Conservation (phyloP, 2,113 vertebrate genomes). For the Ailurus styani region DNA sequence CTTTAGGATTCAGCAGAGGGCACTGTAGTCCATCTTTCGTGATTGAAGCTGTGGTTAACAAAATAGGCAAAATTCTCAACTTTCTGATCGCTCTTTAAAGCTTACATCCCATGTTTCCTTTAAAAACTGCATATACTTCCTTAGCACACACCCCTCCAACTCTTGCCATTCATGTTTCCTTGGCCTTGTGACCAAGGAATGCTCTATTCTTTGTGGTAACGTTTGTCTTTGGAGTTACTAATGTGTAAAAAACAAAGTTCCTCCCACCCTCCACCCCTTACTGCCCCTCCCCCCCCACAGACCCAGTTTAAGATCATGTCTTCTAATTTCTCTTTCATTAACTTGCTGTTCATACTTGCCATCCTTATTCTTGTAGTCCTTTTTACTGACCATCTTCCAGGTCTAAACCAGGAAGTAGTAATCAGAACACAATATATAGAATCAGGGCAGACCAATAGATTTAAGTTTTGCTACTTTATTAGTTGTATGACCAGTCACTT, state of each 20-base stretch:
- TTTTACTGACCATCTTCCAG: background rate
- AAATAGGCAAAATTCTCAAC: background rate
- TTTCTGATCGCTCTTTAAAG: background rate
- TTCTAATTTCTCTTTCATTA: background rate
- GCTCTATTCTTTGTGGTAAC: background rate
- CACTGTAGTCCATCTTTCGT: slow-evolving; percentile 4
- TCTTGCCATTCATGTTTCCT: background rate
- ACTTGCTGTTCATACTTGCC: background rate
- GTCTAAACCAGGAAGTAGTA: background rate
- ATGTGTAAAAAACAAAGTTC: background rate
- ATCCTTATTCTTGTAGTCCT: background rate
- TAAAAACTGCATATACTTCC: background rate
- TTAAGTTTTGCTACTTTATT: background rate
- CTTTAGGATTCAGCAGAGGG: slow-evolving; percentile 38
- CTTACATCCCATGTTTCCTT: background rate
- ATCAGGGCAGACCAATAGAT: background rate
- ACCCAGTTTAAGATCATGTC: background rate
- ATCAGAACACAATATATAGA: background rate
- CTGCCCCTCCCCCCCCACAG: background rate
- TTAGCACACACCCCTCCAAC: background rate
- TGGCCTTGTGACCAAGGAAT: background rate
- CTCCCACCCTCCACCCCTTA: background rate
- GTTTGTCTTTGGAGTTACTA: background rate
- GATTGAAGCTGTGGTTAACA: background rate
- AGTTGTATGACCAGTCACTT: background rate